A percentile compares a stretch with the other conserved stretches of the same genome.
Conservation (phyloP, 2,797 vertebrate species). For the Sebastes hubbsi region DNA sequence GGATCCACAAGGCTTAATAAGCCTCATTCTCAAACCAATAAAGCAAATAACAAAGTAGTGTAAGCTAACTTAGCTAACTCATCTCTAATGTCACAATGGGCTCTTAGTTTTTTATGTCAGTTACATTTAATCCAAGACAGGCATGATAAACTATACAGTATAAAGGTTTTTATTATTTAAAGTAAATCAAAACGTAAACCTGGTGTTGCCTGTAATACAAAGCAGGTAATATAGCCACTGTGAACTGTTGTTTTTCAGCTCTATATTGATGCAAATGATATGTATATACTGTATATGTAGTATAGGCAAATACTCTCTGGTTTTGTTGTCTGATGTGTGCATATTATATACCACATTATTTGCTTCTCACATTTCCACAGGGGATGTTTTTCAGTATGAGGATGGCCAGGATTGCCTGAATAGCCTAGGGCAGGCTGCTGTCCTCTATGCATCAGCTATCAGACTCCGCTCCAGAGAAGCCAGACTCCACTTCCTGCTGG, state of each 20-base stretch:
- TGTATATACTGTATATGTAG: background rate
- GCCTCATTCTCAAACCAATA: background rate
- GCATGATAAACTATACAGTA: background rate
- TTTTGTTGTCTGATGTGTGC: background rate
- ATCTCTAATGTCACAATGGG: too few species aligned
- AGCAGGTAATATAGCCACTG: background rate
- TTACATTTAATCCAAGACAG: background rate
- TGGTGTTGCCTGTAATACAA: background rate
- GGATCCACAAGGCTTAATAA: background rate
- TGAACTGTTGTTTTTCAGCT: background rate
- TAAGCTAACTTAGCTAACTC: background rate
- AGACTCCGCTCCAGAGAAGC: constrained; percentile 64
- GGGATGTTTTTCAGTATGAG: constrained; percentile 48
- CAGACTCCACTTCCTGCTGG: constrained; percentile 76
- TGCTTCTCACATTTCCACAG: constrained; percentile 40
- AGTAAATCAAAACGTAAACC: background rate
- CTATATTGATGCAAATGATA: background rate
- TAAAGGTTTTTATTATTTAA: background rate
- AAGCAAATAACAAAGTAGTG: too few species aligned
- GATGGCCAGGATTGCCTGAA: constrained; percentile 60
- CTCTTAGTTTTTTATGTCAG: background rate
- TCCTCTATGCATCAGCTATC: constrained; percentile 74
- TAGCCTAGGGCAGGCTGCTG: constrained; percentile 68
- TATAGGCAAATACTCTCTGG: background rate
- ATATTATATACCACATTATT: background rate